phyloP scores from a whole-genome alignment of 2,797 vertebrate genomes.

The Micrastur ruficollis region DNA sequence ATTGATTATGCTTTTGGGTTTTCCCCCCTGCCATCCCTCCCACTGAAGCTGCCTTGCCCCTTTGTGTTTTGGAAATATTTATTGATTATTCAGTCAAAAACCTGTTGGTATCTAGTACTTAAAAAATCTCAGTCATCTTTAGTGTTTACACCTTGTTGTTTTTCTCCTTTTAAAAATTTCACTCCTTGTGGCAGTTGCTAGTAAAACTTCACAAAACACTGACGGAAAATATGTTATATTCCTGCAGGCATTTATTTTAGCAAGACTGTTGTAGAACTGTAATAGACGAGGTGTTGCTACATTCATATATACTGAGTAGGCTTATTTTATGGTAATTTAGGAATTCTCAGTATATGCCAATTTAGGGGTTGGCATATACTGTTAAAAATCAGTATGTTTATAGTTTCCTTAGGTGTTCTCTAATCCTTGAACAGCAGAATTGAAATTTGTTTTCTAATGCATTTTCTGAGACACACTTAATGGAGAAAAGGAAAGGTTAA shows the following conservation, averaged over 20 bases:
- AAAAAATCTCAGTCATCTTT: background rate
- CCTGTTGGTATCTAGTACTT: background rate
- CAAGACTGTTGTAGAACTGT: background rate
- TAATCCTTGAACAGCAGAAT: background rate
- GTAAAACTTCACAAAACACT: background rate
- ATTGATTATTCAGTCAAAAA: background rate
- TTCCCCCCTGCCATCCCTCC: background rate
- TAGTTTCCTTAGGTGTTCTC: background rate
- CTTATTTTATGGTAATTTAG: background rate
- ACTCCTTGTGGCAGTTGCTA: background rate
- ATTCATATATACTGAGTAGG: background rate
- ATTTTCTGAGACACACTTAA: background rate
- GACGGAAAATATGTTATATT: background rate
- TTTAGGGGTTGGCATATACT: background rate
- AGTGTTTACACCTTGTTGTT: background rate
- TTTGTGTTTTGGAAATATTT: background rate
- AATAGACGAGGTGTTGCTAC: background rate
- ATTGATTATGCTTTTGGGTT: background rate
- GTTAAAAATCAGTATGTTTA: background rate
- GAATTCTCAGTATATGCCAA: background rate
- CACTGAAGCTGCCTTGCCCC: background rate
- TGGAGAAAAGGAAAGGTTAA: background rate
- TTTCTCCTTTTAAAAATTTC: background rate
- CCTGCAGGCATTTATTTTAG: background rate
- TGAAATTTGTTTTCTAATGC: background rate